Evolutionary conservation across 1,140 invertebrate genomes (phyloP).

Genomic region (Protaetia brevitarsis): DNA sequence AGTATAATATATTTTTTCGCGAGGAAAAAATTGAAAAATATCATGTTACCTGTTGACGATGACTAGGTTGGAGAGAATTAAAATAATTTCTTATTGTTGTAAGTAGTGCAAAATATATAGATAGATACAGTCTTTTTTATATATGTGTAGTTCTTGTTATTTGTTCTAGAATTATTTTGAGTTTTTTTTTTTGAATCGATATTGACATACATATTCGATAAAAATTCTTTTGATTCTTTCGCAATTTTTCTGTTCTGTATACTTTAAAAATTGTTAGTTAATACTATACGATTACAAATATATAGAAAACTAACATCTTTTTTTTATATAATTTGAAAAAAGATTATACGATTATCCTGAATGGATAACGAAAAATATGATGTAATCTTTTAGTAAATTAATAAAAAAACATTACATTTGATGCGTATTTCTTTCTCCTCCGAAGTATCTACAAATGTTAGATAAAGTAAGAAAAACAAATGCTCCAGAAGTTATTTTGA

Average conservation of each 20-base stretch:
- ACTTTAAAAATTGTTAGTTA: not conserved
- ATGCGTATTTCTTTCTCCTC: not conserved
- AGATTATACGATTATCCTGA: not conserved
- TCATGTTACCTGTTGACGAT: not conserved
- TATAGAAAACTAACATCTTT: not conserved
- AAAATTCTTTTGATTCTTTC: not conserved
- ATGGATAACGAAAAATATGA: not conserved
- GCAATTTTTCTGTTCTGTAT: not conserved
- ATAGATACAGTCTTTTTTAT: no score
- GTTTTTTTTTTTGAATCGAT: no score
- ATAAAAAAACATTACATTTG: not conserved
- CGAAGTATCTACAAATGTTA: no score
- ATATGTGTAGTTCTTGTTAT: no score
- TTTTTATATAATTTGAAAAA: not conserved
- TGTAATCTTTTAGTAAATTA: no score
- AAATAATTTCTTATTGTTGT: not conserved
- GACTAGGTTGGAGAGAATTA: not conserved
- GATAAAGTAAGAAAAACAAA: no score
- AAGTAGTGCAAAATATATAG: no score
- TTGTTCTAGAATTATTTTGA: no score
- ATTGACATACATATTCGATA: no score
- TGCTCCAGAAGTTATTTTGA: no score
- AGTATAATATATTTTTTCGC: not conserved
- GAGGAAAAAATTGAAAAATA: not conserved
- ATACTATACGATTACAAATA: not conserved